Base-by-base conservation (phyloP, 2,797 vertebrate species). In the Loris lydekkerianus region DNA sequence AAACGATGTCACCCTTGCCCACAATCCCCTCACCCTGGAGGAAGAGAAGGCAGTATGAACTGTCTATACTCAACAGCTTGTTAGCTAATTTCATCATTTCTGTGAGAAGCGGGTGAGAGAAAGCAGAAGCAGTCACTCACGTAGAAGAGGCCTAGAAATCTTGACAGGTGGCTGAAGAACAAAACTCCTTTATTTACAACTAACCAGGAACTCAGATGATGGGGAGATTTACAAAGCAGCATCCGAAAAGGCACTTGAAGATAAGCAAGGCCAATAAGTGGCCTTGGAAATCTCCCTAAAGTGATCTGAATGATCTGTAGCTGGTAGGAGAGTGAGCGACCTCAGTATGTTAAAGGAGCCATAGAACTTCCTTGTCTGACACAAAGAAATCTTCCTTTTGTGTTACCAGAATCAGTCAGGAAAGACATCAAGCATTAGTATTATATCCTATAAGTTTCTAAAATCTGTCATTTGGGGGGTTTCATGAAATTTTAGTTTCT, bases 31-130 rank as follows among this genome's bases (percentile, higher is more conserved):
- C 37, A 46, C 29, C 56, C 0, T 31, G 65, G 46, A 92, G 78
- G 83, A 96, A 78, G 81, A 83, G 78, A 91, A 76, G 43, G 23
- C 31, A 56, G 53, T 37, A 61, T 85, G 76, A 90, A 93, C 67
- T 69, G 80, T 76, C 84, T 77, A 46, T 23, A 40, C 53, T 86
- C 73, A 85, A 86, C 93, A 96, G 78, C 89, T 96, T 97, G 86
- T 58, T 96, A 89, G 89, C 87, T 95, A 93, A 92, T 90, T 97
- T 96, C 91, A 86, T 91, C 85, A 78, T 96, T 96, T 96, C 96
- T 75, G 40, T 75, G 2, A 70, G 70, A 29, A 67, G 37, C 84
- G 4, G 80, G 2, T 86, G 61, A 17, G 94, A 90, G 86, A 84
- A 94, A 94, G 86, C 34, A 97, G 53, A 37, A 94, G 69, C 91